phyloP scores from a whole-genome alignment of 2,797 vertebrate species.

The Melopsittacus undulatus region DNA sequence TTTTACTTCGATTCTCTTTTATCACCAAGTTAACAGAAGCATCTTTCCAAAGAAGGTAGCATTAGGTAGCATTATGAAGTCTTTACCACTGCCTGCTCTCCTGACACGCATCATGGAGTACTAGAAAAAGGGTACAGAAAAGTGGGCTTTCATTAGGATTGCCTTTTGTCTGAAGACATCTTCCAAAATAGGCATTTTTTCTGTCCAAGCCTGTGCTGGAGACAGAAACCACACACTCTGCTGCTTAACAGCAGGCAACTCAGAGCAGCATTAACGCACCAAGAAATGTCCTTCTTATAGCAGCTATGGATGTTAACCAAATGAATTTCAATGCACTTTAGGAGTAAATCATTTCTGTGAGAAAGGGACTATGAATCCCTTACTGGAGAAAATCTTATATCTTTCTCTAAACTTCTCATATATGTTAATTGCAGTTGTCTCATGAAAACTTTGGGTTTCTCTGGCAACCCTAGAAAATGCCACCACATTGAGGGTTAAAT shows the following conservation, averaged over 20 bases:
- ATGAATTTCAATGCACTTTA: not conserved
- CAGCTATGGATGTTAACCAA: not conserved
- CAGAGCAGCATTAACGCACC: not conserved
- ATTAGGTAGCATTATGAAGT: not conserved
- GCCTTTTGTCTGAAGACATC: not conserved
- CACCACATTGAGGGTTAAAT: not conserved
- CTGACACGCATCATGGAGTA: not conserved
- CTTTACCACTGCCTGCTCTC: not conserved
- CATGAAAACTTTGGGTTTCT: not conserved
- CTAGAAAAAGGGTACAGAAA: not conserved
- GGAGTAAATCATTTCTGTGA: not conserved
- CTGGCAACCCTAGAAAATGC: not conserved
- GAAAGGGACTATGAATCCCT: not conserved
- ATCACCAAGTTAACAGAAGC: not conserved
- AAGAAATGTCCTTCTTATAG: not conserved
- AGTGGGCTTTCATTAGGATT: fast-evolving
- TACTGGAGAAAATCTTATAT: fast-evolving
- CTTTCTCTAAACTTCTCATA: not conserved
- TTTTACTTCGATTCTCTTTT: not conserved
- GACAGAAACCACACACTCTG: not conserved
- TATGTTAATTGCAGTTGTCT: not conserved
- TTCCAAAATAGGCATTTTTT: not conserved
- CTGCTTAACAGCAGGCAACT: not conserved
- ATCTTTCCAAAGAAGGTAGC: not conserved
- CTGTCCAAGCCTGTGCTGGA: not conserved